Percentiles rank a stretch among this genome's conserved stretches.
phyloP scores from a whole-genome alignment of 2,888 invertebrate species.

The Sesia bembeciformis region DNA sequence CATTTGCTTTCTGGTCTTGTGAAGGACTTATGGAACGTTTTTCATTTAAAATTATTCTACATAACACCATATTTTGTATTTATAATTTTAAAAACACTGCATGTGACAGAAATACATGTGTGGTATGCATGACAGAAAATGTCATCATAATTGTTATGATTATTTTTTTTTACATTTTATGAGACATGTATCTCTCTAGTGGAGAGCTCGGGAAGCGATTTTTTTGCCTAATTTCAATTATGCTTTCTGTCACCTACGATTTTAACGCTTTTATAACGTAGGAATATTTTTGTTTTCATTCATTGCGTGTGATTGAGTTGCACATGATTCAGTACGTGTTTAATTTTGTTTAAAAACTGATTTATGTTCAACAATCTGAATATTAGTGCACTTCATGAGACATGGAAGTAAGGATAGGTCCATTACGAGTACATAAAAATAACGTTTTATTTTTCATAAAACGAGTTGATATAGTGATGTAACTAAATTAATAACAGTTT shows the following conservation, averaged over 20 bases:
- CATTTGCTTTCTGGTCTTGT: slow-evolving; percentile 8
- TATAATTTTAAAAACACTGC: slow-evolving; percentile 18
- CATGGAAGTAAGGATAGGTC: too few relatives aligned
- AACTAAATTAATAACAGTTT: too few relatives aligned
- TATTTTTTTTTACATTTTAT: slow-evolving; percentile 4
- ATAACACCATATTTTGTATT: not conserved
- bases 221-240: slow-evolving; percentile 25
- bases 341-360: slow-evolving; percentile 3
- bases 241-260: slow-evolving; percentile 59
- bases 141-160: slow-evolving; percentile 30
- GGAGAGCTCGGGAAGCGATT: slow-evolving; percentile 71
- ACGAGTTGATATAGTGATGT: too few relatives aligned
- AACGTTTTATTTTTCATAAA: too few relatives aligned
- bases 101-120: slow-evolving; percentile 60
- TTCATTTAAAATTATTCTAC: not conserved
- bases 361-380: slow-evolving; percentile 3
- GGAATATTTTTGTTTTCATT: too few relatives aligned
- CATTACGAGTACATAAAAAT: too few relatives aligned
- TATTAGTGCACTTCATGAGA: too few relatives aligned
- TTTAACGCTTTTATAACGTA: slow-evolving; percentile 27
- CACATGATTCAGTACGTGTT: slow-evolving; percentile 23
- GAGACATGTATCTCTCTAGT: slow-evolving; percentile 59
- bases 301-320: slow-evolving; percentile 24
- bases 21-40: slow-evolving; percentile 11
- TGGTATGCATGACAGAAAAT: slow-evolving; percentile 51